phyloP scores from a whole-genome alignment of 2,797 vertebrate genomes.

The Menidia menidia region DNA sequence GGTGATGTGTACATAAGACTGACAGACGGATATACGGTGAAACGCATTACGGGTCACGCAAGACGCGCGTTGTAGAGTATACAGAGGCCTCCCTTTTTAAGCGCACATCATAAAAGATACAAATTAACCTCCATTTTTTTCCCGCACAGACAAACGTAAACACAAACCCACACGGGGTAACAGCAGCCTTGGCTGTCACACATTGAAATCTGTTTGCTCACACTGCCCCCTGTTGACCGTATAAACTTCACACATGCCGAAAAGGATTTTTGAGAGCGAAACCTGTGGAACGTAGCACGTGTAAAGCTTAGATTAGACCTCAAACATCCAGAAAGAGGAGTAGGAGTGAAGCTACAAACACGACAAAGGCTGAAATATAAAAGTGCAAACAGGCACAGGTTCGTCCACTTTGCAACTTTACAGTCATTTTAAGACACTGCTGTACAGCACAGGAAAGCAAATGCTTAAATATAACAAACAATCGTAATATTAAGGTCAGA shows the following conservation, averaged over 20 bases:
- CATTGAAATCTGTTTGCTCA: conserved; percentile 24
- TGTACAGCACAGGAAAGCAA: too few species aligned
- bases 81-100: background rate
- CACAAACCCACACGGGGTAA: background rate
- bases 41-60: background rate
- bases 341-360: too few species aligned
- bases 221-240: conserved; percentile 73
- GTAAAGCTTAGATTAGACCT: background rate
- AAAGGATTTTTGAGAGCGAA: background rate
- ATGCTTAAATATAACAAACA: too few species aligned
- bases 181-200: background rate
- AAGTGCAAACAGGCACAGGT: too few species aligned
- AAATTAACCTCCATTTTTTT: conserved; percentile 18
- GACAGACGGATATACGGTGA: conserved; percentile 2
- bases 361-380: too few species aligned
- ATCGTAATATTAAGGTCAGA: too few species aligned
- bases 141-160: conserved; percentile 10
- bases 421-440: too few species aligned
- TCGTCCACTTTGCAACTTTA: too few species aligned
- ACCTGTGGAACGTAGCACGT: background rate
- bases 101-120: conserved; percentile 16
- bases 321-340: too few species aligned
- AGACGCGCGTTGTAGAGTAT: conserved; percentile 2
- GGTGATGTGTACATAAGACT: conserved; percentile 35
- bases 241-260: background rate